phyloP scores from a whole-genome alignment of 2,113 vertebrate species.

The Pitta sordida region DNA sequence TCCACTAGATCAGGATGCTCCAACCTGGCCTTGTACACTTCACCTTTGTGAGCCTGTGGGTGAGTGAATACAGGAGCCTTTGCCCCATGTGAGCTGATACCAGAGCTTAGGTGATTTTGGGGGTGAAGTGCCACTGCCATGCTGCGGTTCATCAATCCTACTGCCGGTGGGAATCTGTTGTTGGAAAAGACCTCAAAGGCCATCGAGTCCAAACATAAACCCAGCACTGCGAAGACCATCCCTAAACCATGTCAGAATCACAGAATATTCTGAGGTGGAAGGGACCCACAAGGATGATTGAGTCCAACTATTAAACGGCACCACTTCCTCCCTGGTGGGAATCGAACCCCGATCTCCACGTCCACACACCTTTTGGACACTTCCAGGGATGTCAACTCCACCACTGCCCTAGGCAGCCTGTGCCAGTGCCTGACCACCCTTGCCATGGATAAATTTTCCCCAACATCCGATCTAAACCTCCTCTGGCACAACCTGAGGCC shows the following conservation, averaged over 20 bases:
- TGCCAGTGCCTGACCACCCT: neutral
- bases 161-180: neutral
- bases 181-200: neutral
- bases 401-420: neutral
- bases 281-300: too few relatives aligned
- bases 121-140: neutral
- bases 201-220: too few relatives aligned
- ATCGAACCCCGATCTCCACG: too few relatives aligned
- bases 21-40: neutral
- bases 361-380: neutral
- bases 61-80: neutral
- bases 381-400: neutral
- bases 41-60: neutral
- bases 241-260: too few relatives aligned
- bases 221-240: neutral
- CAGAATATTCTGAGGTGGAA: too few relatives aligned
- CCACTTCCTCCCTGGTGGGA: too few relatives aligned
- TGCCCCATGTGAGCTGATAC: neutral
- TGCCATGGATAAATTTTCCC: too few relatives aligned
- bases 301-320: too few relatives aligned
- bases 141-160: neutral
- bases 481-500: neutral
- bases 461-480: neutral
- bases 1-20: neutral
- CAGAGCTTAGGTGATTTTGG: accelerated